phyloP scores from a whole-genome alignment of 2,888 invertebrate genomes.

The Nemotelus nigrinus region DNA sequence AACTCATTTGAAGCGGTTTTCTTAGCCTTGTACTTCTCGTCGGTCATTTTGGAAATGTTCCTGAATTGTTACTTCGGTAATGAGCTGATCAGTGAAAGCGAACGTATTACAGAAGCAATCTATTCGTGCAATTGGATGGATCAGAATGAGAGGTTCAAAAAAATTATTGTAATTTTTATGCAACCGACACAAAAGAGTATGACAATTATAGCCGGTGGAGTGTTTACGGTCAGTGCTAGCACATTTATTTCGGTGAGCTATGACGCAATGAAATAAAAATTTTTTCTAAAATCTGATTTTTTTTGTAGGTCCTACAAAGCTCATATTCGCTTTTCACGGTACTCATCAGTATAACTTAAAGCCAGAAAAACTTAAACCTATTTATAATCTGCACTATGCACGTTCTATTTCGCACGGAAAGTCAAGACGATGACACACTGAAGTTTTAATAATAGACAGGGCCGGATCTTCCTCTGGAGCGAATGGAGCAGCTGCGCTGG shows the following conservation, averaged over 20 bases:
- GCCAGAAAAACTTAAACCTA: conserved; percentile 47
- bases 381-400: too few species aligned
- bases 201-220: conserved; percentile 68
- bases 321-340: conserved; percentile 40
- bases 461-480: too few species aligned
- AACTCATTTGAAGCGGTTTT: neutral
- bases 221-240: conserved; percentile 67
- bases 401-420: too few species aligned
- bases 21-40: neutral
- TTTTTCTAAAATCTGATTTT: neutral
- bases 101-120: conserved; percentile 65
- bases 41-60: conserved; percentile 66
- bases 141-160: conserved; percentile 65
- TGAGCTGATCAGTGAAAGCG: conserved; percentile 67
- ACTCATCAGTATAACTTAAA: neutral
- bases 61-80: conserved; percentile 69
- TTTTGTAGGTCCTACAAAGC: conserved; percentile 12
- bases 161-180: conserved; percentile 66
- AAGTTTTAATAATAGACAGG: too few species aligned
- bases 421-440: too few species aligned
- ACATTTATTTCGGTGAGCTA: conserved; percentile 67
- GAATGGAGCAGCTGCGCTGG: too few species aligned
- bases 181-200: conserved; percentile 67
- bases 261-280: neutral
- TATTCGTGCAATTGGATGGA: conserved; percentile 69